Conservation (phyloP, 1,140 invertebrate species). For the Drosophila saltans region DNA sequence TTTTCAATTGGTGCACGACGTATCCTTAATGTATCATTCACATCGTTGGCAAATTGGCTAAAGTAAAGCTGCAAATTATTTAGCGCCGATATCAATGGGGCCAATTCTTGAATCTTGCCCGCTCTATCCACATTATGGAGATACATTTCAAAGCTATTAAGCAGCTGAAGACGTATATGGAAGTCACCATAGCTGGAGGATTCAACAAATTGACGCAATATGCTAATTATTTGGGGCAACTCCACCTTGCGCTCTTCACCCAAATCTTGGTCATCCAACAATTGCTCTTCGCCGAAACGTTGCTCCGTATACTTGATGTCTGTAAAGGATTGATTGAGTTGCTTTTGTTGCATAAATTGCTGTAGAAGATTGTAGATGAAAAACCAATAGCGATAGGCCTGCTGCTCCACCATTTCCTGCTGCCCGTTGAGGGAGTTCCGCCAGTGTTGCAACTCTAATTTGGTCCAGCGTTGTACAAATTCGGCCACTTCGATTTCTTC, state of each 20-base stretch:
- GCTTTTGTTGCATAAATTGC: slow-evolving; percentile 75
- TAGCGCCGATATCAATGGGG: slow-evolving; percentile 85
- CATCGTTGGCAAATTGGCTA: slow-evolving; percentile 88
- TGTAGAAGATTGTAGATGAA: slow-evolving; percentile 90
- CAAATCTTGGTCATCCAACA: slow-evolving; percentile 45
- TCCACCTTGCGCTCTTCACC: slow-evolving; percentile 43
- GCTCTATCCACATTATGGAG: slow-evolving; percentile 57
- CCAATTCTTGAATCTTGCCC: slow-evolving; percentile 74
- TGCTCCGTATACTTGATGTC: slow-evolving; percentile 65
- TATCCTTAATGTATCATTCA: slow-evolving; percentile 87
- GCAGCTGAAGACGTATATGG: slow-evolving; percentile 89
- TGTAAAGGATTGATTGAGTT: slow-evolving; percentile 50
- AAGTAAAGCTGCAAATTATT: slow-evolving; percentile 96
- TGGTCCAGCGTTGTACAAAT: slow-evolving; percentile 95
- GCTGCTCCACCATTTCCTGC: slow-evolving; percentile 86
- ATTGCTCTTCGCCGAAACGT: slow-evolving; percentile 56
- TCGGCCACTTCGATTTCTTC: slow-evolving; percentile 89
- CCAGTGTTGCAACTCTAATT: slow-evolving; percentile 95
- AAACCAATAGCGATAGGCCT: slow-evolving; percentile 94
- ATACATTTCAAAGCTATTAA: slow-evolving; percentile 84
- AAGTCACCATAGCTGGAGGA: slow-evolving; percentile 93
- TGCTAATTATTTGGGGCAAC: slow-evolving; percentile 79
- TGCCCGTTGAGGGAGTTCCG: slow-evolving; percentile 88
- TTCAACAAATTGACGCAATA: slow-evolving; percentile 93
- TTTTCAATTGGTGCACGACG: slow-evolving; percentile 93